Base-by-base conservation (phyloP, 1,140 invertebrate species). In the Triops longicaudatus region DNA sequence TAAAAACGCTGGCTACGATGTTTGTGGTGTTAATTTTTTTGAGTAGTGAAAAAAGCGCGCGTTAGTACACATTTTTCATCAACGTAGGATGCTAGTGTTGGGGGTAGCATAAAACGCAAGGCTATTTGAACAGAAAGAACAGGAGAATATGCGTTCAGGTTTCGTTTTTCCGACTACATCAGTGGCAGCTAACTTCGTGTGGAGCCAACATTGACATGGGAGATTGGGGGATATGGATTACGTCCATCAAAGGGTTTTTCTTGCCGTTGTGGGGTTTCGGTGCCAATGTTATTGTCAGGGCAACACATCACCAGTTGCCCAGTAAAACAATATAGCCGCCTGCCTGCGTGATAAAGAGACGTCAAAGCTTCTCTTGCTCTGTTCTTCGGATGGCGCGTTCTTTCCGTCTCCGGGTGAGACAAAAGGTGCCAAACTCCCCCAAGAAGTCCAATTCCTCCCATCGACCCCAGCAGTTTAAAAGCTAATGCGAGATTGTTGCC, bases 241-340 rank as follows among this genome's bases (percentile, higher is more conserved):
- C 22, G 50, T 63, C 50, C 50, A 63, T 63, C 50, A 63, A 63
- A 63, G 50, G 17, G 31, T 37, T 37, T 22, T 22, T 63, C 50
- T 63, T 22, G 6, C 4, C 50, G 14, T 63, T 14, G 50, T 63
- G 14, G 1, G 43, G 17, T 63, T 63, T 37, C 2, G 31, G 31
- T 37, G 31, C 31, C 50, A 63, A 22, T 63, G 50, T 63, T 63
- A 63, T 63, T 63, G 50, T 63, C 50, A 63, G 7, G 50, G n/a
- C 10, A 63, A 63, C 50, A 63, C 50, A 63, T 63, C 50, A 63
- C 50, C 50, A 63, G 50, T 63, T 63, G 50, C 50, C 43, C 50
- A 22, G 50, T 63, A 63, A 63, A 63, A 63, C 50, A 63, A 63
- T 63, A 17, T 63, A 63, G 22, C 50, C 50, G 1, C 17, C 50